Conservation (phyloP, 2,888 invertebrate species). For the Drosophila nigricruria region DNA sequence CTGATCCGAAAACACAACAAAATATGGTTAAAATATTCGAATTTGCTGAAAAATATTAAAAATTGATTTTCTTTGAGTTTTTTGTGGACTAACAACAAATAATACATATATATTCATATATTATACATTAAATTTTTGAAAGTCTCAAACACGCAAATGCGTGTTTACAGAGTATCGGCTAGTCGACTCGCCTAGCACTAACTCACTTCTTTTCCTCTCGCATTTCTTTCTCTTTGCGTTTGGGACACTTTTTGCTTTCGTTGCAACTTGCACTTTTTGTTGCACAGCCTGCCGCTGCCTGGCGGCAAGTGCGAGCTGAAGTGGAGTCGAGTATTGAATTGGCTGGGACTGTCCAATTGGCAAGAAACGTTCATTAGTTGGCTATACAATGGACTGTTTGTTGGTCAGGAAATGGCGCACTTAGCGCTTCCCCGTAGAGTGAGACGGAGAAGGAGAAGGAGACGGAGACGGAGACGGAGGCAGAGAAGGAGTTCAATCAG, state of each 20-base stretch:
- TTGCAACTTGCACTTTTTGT: constrained; percentile 68
- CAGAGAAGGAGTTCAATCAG: constrained; percentile 12
- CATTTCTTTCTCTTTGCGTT: constrained; percentile 12
- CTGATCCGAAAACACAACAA: too few species aligned
- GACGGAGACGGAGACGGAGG: background rate
- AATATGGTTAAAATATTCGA: too few species aligned
- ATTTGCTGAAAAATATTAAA: too few species aligned
- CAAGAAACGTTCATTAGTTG: constrained; percentile 57
- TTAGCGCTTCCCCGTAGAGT: constrained; percentile 34
- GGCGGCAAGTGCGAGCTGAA: background rate
- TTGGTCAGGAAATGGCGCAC: constrained; percentile 47
- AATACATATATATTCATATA: too few species aligned
- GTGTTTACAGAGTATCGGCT: constrained; percentile 27
- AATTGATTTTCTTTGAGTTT: too few species aligned
- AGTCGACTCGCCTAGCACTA: background rate
- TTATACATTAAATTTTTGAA: too few species aligned
- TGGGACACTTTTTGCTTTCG: constrained; percentile 43
- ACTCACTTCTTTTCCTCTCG: background rate
- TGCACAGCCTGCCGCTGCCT: background rate
- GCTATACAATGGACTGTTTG: constrained; percentile 32
- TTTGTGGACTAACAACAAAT: too few species aligned
- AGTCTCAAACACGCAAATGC: too few species aligned
- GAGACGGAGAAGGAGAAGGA: too few species aligned
- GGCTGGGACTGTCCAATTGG: constrained; percentile 17
- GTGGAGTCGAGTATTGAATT: background rate